A percentile compares a stretch with the other conserved stretches of the same genome.
Evolutionary conservation across 2,888 invertebrate genomes (phyloP).

Genomic region (Gastracanthus pulcherrimus): DNA sequence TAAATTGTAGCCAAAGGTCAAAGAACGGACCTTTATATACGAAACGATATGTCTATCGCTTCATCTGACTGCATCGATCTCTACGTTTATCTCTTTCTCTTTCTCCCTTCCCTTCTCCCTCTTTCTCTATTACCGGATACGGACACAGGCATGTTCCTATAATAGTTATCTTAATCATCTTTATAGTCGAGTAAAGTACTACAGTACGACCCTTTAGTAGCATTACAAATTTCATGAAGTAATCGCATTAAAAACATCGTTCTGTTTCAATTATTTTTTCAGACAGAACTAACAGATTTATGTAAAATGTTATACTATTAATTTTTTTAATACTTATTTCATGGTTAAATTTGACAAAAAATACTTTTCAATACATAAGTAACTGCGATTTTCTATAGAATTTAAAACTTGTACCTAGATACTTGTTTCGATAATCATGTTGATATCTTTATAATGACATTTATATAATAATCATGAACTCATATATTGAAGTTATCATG

Average conservation of each 20-base stretch:
- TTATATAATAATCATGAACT: too few relatives aligned
- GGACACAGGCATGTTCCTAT: conserved; percentile 33
- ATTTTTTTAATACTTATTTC: too few relatives aligned
- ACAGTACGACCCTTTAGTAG: conserved; percentile 15
- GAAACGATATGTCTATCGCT: conserved; percentile 50
- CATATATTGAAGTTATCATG: too few relatives aligned
- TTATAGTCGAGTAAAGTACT: conserved; percentile 34
- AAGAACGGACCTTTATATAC: conserved; percentile 48
- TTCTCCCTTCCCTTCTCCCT: not conserved
- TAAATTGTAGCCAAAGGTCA: conserved; percentile 41
- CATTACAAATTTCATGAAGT: conserved; percentile 40
- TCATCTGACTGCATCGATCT: conserved; percentile 54
- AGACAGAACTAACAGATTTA: too few relatives aligned
- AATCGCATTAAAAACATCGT: conserved; percentile 14
- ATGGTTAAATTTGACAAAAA: too few relatives aligned
- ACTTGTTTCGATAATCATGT: too few relatives aligned
- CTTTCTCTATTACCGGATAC: conserved; percentile 47
- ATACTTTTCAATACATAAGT: too few relatives aligned
- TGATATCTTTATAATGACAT: too few relatives aligned
- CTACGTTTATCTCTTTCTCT: conserved; percentile 23
- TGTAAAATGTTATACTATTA: too few relatives aligned
- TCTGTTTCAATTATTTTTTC: not conserved
- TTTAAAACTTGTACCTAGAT: too few relatives aligned
- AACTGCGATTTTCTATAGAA: too few relatives aligned
- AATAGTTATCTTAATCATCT: conserved; percentile 53